Percentiles rank a stretch among this genome's conserved stretches.
Evolutionary conservation across 2,113 vertebrate species (phyloP).

Genomic region (Cairina moschata): DNA sequence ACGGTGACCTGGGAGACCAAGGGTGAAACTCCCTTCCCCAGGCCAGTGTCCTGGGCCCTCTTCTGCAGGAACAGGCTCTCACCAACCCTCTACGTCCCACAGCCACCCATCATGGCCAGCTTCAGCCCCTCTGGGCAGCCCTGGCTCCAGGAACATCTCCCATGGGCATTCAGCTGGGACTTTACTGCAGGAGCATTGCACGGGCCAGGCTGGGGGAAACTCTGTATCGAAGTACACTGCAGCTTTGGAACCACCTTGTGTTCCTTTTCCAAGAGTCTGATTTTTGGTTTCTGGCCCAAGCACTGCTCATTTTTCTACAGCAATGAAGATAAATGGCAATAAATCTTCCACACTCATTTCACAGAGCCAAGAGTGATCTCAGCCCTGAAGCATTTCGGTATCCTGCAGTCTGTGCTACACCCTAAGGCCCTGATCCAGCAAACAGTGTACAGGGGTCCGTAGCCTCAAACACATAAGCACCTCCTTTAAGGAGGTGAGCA

Average conservation of each 20-base stretch:
- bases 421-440: conserved; percentile 13
- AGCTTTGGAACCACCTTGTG: conserved; percentile 14
- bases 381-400: conserved; percentile 25
- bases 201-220: background rate
- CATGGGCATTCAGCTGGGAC: background rate
- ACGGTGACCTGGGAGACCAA: background rate
- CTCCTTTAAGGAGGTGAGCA: background rate
- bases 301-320: conserved; percentile 16
- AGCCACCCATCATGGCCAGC: background rate
- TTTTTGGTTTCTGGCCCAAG: conserved; percentile 33
- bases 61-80: background rate
- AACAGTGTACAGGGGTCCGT: background rate
- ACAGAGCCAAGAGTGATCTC: conserved; percentile 35
- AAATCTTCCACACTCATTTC: background rate
- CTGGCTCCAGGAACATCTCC: background rate
- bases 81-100: no score
- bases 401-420: background rate
- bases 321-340: conserved; percentile 43
- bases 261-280: conserved; percentile 26
- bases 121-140: background rate
- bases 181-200: background rate
- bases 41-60: rapidly evolving
- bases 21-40: no score
- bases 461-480: background rate
- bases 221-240: rapidly evolving